phyloP scores from a whole-genome alignment of 2,113 vertebrate species.

The Triplophysa siluroides region DNA sequence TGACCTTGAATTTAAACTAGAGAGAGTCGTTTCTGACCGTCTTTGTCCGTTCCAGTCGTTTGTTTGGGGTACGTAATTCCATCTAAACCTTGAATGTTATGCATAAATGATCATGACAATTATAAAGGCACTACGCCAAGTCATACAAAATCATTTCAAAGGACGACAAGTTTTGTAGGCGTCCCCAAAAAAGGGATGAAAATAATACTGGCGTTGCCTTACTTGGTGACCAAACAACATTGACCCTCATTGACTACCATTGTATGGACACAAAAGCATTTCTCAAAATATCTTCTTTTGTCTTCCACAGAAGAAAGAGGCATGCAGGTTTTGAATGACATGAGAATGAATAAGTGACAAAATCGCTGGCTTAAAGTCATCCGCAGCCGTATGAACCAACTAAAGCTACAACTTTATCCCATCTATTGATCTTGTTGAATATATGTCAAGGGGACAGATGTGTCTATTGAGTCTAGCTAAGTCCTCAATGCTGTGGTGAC shows the following conservation, averaged over 20 bases:
- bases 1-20: conserved; percentile 47
- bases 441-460: conserved; percentile 21
- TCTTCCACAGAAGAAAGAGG: too few species aligned
- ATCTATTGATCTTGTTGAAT: conserved; percentile 57
- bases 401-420: conserved; percentile 59
- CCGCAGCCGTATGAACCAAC: not conserved
- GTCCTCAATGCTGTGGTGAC: not conserved
- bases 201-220: too few species aligned
- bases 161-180: not conserved
- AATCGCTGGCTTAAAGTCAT: too few species aligned
- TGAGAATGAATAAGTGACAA: too few species aligned
- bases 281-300: too few species aligned
- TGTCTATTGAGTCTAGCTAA: conserved; percentile 4
- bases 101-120: conserved; percentile 5
- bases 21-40: conserved; percentile 20
- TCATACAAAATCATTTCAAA: not conserved
- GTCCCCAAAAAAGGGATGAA: too few species aligned
- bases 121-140: conserved; percentile 1
- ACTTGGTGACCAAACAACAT: too few species aligned
- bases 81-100: conserved; percentile 40
- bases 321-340: too few species aligned
- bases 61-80: conserved; percentile 71
- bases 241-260: too few species aligned
- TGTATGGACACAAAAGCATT: too few species aligned
- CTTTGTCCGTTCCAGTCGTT: conserved; percentile 52